Percentiles rank a stretch among this genome's conserved stretches.
These are phyloP conservation scores for Osmerus mordax DNA, from an alignment of 2,113 vertebrate species.

Conservation along the genomic window DNA sequence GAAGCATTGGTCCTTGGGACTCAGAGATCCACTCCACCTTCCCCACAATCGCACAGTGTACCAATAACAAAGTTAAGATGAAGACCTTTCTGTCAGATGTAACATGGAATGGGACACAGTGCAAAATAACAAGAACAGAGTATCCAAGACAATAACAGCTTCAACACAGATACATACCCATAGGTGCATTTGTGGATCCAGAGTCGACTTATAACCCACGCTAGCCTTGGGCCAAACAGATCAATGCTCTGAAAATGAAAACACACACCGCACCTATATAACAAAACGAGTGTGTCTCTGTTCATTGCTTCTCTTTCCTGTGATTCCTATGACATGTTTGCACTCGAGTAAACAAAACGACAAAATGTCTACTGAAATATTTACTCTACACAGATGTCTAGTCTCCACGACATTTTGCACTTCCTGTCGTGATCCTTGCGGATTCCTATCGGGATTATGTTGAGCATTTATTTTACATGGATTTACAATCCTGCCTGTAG, in stretches of 20 bases:
- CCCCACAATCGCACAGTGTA: constrained; percentile 14
- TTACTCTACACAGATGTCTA: not conserved
- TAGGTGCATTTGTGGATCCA: constrained; percentile 10
- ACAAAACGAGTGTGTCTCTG: constrained; percentile 26
- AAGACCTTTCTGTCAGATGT: constrained; percentile 25
- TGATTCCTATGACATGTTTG: constrained; percentile 26
- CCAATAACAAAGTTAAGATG: constrained; percentile 14
- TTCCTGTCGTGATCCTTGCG: constrained; percentile 30
- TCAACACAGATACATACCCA: constrained; percentile 2
- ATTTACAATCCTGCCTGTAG: constrained; percentile 45
- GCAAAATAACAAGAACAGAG: no score
- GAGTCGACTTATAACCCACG: not conserved
- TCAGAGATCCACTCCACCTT: not conserved
- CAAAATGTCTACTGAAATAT: not conserved
- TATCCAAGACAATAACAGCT: not conserved
- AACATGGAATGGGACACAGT: constrained; percentile 10
- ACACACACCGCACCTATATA: constrained; percentile 9
- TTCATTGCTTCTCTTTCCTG: constrained; percentile 14
- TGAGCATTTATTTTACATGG: constrained; percentile 46
- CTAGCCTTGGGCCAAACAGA: constrained; percentile 27
- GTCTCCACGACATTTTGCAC: constrained; percentile 13
- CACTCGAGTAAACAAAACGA: constrained; percentile 31
- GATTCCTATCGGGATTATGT: constrained; percentile 34
- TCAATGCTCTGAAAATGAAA: constrained; percentile 46
- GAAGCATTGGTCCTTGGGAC: constrained; percentile 27